These are phyloP conservation scores for Anoura caudifer DNA, from an alignment of 2,113 vertebrate species.

Conservation along the genomic window DNA sequence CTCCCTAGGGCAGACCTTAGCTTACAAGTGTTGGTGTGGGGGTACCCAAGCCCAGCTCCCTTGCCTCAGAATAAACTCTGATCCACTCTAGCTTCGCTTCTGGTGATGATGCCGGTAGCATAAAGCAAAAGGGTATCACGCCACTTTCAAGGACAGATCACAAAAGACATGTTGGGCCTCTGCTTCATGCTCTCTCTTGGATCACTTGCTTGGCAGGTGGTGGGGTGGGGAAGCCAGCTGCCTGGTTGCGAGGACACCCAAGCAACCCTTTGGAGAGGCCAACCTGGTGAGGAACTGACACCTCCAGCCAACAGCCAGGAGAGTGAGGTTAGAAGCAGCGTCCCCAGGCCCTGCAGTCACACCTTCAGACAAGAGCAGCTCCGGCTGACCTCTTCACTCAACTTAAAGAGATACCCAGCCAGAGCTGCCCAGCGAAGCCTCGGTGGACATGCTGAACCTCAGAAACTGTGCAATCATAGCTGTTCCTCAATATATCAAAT, in stretches of 20 bases:
- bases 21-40: background rate
- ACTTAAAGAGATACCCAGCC: background rate
- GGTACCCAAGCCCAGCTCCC: background rate
- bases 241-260: background rate
- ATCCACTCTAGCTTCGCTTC: rapidly evolving
- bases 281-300: rapidly evolving
- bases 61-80: background rate
- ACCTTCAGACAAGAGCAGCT: background rate
- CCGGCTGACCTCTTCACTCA: background rate
- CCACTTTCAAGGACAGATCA: background rate
- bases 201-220: background rate
- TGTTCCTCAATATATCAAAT: rapidly evolving
- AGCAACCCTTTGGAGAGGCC: background rate
- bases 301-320: background rate
- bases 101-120: rapidly evolving
- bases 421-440: background rate
- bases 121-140: background rate
- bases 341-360: background rate
- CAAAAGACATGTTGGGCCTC: background rate
- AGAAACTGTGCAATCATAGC: background rate
- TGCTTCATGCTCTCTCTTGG: background rate
- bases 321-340: background rate
- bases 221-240: background rate
- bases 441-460: background rate
- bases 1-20: background rate